Base-by-base conservation (phyloP, 2,888 invertebrate species). In the Entomobrya multifasciata region DNA sequence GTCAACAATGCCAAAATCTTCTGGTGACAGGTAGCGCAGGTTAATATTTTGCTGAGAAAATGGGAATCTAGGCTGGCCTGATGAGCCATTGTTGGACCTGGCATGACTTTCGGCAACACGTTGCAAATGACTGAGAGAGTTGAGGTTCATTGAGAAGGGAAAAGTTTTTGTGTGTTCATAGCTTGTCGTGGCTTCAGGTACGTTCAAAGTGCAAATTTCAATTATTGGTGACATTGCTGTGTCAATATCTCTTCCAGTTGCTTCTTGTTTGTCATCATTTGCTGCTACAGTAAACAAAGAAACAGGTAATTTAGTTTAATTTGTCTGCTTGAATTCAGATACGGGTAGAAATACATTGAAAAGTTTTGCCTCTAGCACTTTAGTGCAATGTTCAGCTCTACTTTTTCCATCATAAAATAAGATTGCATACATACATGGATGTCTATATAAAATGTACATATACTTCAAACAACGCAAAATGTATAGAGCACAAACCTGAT, bases 151-250 rank as follows among this genome's bases (percentile, higher is more conserved):
- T 25, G 88, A 41, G 55, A 27, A 79, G 15, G 89, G 87, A 55
- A 86, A 67, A 52, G 80, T 82, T 44, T 86, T 78, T 6, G 77
- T 57, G n/a, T 78, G 80, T 41, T 84, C 83, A 15, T 70, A 72
- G 65, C 62, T 67, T 17, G 77, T 77, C 1, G 55, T 60, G 0
- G 78, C 20, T 47, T 83, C 47, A 15, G 90, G 88, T n/a, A 89
- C 60, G 52, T 89, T 87, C 27, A 91, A 57, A 10, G 89, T 91
- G 60, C 91, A 91, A 52, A 91, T 88, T 62, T 90, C 90, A 27
- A 91, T 84, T 55, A 89, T 78, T 72, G 91, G 90, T 11, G 86
- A 79, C 25, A 82, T 41, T 15, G 72, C 52, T 0, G 65, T 52
- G 52, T 62, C 47, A 36, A 62, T 72, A 15, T 65, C 74, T 62